phyloP scores from a whole-genome alignment of 2,888 invertebrate species.

The Meandrusa payeni region DNA sequence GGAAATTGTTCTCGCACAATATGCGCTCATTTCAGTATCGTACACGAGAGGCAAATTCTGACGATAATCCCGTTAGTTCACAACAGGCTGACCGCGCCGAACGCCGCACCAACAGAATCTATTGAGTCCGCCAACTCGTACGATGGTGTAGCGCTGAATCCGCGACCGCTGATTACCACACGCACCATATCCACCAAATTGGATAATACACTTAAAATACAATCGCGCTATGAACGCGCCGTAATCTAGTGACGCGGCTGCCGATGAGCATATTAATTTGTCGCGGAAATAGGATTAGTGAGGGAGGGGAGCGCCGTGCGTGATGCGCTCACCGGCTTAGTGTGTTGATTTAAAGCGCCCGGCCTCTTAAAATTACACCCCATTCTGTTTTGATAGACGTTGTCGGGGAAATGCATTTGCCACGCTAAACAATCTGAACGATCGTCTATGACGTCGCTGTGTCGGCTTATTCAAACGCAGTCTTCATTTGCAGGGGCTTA shows the following conservation, averaged over 20 bases:
- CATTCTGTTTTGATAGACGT: conserved; percentile 33
- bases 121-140: conserved; percentile 74
- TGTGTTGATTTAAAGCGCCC: conserved; percentile 46
- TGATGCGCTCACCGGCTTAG: conserved; percentile 56
- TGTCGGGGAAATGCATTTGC: conserved; percentile 21
- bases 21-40: conserved; percentile 49
- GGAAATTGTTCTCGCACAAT: conserved; percentile 35
- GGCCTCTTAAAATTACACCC: conserved; percentile 46
- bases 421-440: conserved; percentile 6
- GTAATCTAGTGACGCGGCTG: conserved; percentile 77
- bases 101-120: conserved; percentile 69
- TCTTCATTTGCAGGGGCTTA: too few relatives aligned
- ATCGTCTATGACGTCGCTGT: not conserved
- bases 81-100: conserved; percentile 64
- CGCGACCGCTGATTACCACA: conserved; percentile 72
- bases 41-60: conserved; percentile 61
- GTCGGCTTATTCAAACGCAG: too few relatives aligned
- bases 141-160: conserved; percentile 32
- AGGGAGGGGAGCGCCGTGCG: conserved; percentile 40
- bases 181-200: conserved; percentile 82
- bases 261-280: conserved; percentile 80
- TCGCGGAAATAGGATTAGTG: conserved; percentile 74
- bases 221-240: conserved; percentile 77
- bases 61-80: conserved; percentile 72
- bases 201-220: conserved; percentile 85